A percentile compares a stretch with the other conserved stretches of the same genome.
phyloP scores from a whole-genome alignment of 1,140 invertebrate genomes.

The Anoplolepis gracilipes region DNA sequence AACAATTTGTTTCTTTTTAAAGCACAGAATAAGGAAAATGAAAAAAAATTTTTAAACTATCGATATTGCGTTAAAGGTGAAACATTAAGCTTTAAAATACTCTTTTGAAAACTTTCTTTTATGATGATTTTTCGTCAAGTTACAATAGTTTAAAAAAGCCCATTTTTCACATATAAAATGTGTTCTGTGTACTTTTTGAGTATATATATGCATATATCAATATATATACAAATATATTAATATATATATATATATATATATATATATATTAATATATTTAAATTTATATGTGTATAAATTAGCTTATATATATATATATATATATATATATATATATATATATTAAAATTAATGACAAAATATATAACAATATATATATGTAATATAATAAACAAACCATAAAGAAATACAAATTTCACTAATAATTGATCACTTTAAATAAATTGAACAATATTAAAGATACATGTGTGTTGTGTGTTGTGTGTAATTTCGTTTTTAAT shows the following conservation, averaged over 20 bases:
- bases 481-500: neutral
- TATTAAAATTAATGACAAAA: neutral
- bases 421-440: neutral
- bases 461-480: neutral
- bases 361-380: neutral
- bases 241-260: neutral
- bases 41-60: too few relatives aligned
- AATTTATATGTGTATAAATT: neutral
- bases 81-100: too few relatives aligned
- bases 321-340: neutral
- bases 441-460: neutral
- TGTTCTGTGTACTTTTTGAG: too few relatives aligned
- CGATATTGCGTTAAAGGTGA: neutral
- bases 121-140: too few relatives aligned
- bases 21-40: too few relatives aligned
- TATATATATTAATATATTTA: neutral
- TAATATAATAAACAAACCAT: neutral
- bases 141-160: too few relatives aligned
- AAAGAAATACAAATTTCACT: neutral
- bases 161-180: too few relatives aligned
- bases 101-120: too few relatives aligned
- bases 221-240: too few relatives aligned
- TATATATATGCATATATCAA: too few relatives aligned
- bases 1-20: too few relatives aligned
- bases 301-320: neutral